These are phyloP conservation scores for Amazona guildingii DNA, from an alignment of 2,113 vertebrate genomes.

Conservation along the genomic window DNA sequence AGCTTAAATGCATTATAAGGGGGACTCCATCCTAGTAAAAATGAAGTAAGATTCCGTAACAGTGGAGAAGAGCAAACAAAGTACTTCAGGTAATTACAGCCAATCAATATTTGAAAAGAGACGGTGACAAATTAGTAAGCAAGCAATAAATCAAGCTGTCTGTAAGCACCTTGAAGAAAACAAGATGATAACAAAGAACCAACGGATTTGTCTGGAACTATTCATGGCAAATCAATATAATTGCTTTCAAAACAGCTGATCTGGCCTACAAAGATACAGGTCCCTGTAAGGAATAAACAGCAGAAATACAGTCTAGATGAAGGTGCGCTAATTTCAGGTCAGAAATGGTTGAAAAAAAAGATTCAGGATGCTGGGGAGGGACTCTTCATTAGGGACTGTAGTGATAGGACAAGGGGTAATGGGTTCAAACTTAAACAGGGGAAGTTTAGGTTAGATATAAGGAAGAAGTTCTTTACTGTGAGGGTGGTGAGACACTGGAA, in stretches of 20 bases:
- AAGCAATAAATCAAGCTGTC: slow-evolving; percentile 16
- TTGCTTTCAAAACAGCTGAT: slow-evolving; percentile 15
- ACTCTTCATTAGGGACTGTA: not conserved
- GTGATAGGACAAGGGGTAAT: not conserved
- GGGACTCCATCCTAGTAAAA: not conserved
- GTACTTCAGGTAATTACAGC: not conserved
- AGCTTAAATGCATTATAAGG: not conserved
- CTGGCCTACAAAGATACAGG: not conserved
- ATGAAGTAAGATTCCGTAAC: accelerated
- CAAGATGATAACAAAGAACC: not conserved
- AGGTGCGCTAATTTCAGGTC: not conserved
- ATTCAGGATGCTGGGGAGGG: not conserved
- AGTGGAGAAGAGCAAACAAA: not conserved
- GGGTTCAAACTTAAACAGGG: not conserved
- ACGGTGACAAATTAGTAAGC: not conserved
- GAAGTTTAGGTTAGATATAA: not conserved
- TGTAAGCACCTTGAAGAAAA: slow-evolving; percentile 25
- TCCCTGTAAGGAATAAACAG: not conserved
- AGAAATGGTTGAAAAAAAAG: not conserved
- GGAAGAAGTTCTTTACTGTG: not conserved
- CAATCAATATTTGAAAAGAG: not conserved
- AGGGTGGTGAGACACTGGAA: not conserved
- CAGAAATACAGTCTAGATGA: not conserved
- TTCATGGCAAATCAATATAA: slow-evolving; percentile 10
- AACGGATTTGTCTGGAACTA: not conserved